These are phyloP conservation scores for Pseudoips prasinana DNA, from an alignment of 2,888 invertebrate species.

Conservation along the genomic window DNA sequence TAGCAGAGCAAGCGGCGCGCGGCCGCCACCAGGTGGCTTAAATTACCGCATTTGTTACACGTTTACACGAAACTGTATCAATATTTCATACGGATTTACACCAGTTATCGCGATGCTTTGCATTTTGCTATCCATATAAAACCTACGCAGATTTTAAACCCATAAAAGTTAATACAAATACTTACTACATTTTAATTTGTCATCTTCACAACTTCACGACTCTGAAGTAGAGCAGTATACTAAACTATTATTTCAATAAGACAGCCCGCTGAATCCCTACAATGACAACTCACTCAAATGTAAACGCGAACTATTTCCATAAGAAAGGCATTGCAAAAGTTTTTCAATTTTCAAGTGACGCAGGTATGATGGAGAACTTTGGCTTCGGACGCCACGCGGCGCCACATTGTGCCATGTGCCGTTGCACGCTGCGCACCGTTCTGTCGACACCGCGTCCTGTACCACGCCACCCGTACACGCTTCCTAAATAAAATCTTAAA, in stretches of 20 bases:
- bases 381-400: slow-evolving; percentile 57
- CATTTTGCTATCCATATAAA: slow-evolving; percentile 70
- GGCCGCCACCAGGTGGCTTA: slow-evolving; percentile 65
- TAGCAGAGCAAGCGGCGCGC: slow-evolving; percentile 46
- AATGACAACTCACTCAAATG: slow-evolving; percentile 79
- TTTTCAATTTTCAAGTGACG: slow-evolving; percentile 82
- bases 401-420: slow-evolving; percentile 22
- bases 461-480: too few species aligned
- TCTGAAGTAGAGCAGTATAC: slow-evolving; percentile 17
- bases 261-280: slow-evolving; percentile 68
- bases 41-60: slow-evolving; percentile 82
- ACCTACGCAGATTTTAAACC: slow-evolving; percentile 38
- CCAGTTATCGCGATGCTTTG: slow-evolving; percentile 71
- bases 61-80: slow-evolving; percentile 82
- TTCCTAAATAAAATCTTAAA: too few species aligned
- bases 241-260: slow-evolving; percentile 56
- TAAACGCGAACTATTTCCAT: slow-evolving; percentile 79
- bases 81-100: slow-evolving; percentile 81
- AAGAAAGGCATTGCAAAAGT: slow-evolving; percentile 79
- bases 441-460: slow-evolving; percentile 17
- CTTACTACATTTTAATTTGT: slow-evolving; percentile 22
- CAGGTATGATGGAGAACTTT: slow-evolving; percentile 78
- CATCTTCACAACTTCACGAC: slow-evolving; percentile 13
- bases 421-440: slow-evolving; percentile 12
- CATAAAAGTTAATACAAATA: slow-evolving; percentile 27